Evolutionary conservation across 1,140 invertebrate genomes (phyloP), one percentile per base, ranked within the genome.

Genomic region (Steinernema feltiae): DNA sequence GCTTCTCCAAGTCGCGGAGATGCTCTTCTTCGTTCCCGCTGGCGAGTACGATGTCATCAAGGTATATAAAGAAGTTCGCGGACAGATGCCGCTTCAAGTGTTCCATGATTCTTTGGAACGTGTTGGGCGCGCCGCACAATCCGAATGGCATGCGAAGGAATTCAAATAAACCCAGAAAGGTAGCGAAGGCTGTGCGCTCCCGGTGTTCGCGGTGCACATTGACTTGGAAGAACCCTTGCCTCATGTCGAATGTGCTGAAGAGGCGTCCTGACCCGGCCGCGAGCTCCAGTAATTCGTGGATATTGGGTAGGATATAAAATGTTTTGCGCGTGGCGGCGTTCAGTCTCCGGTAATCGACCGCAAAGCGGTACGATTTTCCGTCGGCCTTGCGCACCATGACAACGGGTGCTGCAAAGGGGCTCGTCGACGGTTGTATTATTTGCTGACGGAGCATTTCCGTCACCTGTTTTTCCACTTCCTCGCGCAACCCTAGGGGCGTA

Each of bases 61-160:
- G 24, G 24, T 63, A 63, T 7, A 63, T 63, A 21, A 63, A 24
- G 53, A 27, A 15, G 12, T 15, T 27, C 3, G 53, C 12, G 3
- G 53, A 18, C 15, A 63, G 15, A 63, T 12, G 53, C 53, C 53
- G 15, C 18, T 18, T 3, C 41, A 46, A 7, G 3, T 46, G 7
- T 3, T 63, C 24, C 24, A 63, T 24, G 15, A 2, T 3, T 17
- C 24, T 21, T 30, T 18, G n/a, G 48, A 74, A 74, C 0, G 48
- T 74, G 2, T 32, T 1, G 1, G 73, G 73, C n/a, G 73, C 73
- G 0, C 1, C 18, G n/a, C 41, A 70, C 17, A 74, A 29, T 7
- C 73, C 73, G 63, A 74, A 74, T 0, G 73, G 73, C 24, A 74
- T 24, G 0, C 73, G 46, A 1, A 74, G 0, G 30, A 69, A 74